These are phyloP conservation scores for Telmatochromis sp. DNA, from an alignment of 2,113 vertebrate genomes.

Conservation along the genomic window DNA sequence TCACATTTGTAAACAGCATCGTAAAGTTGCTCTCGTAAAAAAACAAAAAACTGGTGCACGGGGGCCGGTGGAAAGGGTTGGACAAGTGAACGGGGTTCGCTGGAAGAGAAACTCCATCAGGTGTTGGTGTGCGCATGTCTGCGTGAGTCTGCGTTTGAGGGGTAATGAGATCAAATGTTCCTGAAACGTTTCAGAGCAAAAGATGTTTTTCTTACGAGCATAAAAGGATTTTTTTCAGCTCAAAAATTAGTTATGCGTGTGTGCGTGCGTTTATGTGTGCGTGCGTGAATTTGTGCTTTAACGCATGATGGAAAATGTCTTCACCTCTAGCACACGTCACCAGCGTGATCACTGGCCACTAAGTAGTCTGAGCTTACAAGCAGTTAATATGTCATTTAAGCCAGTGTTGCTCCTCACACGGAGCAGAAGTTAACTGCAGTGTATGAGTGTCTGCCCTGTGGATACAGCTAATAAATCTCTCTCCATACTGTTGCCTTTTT, in stretches of 20 bases:
- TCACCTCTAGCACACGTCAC: conserved; percentile 20
- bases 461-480: conserved; percentile 63
- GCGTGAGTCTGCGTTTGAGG: background rate
- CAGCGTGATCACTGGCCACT: background rate
- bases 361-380: background rate
- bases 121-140: background rate
- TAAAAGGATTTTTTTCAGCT: background rate
- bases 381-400: conserved; percentile 51
- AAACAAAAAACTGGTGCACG: background rate
- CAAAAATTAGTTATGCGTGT: background rate
- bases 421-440: conserved; percentile 43
- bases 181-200: background rate
- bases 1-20: conserved; percentile 51
- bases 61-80: background rate
- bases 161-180: conserved; percentile 29
- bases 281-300: background rate
- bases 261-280: accelerated
- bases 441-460: conserved; percentile 49
- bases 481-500: background rate
- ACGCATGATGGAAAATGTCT: conserved; percentile 13
- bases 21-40: conserved; percentile 49
- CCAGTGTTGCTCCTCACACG: conserved; percentile 7
- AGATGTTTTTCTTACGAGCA: background rate
- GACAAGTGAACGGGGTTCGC: background rate
- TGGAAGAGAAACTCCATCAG: background rate